phyloP scores from a whole-genome alignment of 1,140 invertebrate species.

The Drosophila lini region DNA sequence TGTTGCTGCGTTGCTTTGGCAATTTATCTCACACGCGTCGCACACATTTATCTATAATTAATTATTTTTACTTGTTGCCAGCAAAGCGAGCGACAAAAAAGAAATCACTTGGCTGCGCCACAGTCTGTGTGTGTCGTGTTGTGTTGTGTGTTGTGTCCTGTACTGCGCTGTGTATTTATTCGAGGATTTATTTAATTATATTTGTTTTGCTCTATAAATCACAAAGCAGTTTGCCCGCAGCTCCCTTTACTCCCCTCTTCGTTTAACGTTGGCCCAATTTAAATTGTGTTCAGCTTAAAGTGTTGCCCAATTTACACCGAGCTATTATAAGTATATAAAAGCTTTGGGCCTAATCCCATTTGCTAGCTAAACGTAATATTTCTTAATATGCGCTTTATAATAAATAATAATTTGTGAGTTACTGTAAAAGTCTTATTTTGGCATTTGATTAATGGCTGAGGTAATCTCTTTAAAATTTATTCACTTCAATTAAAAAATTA shows the following conservation, averaged over 20 bases:
- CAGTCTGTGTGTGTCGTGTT: slow-evolving; percentile 10
- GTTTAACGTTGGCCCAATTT: slow-evolving; percentile 20
- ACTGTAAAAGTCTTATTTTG: neutral
- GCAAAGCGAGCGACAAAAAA: slow-evolving; percentile 52
- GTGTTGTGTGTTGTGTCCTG: slow-evolving; percentile 6
- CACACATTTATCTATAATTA: slow-evolving; percentile 80
- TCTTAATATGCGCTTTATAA: neutral
- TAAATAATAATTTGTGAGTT: neutral
- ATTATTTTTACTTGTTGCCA: slow-evolving; percentile 80
- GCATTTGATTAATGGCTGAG: no score
- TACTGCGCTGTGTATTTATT: slow-evolving; percentile 31
- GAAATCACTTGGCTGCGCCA: slow-evolving; percentile 49
- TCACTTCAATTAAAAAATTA: neutral
- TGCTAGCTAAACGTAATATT: neutral
- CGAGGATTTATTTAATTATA: slow-evolving; percentile 59
- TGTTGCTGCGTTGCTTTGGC: slow-evolving; percentile 40
- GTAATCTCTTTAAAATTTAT: slow-evolving; percentile 1
- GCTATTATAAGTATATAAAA: no score
- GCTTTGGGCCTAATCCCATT: neutral
- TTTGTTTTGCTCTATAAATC: slow-evolving; percentile 49
- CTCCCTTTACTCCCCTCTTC: neutral
- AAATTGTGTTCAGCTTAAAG: slow-evolving; percentile 26
- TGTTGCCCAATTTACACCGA: slow-evolving; percentile 2
- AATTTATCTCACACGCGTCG: slow-evolving; percentile 66
- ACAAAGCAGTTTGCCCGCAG: slow-evolving; percentile 38